These are phyloP conservation scores for Fratercula arctica DNA, from an alignment of 2,797 vertebrate genomes.

Conservation along the genomic window DNA sequence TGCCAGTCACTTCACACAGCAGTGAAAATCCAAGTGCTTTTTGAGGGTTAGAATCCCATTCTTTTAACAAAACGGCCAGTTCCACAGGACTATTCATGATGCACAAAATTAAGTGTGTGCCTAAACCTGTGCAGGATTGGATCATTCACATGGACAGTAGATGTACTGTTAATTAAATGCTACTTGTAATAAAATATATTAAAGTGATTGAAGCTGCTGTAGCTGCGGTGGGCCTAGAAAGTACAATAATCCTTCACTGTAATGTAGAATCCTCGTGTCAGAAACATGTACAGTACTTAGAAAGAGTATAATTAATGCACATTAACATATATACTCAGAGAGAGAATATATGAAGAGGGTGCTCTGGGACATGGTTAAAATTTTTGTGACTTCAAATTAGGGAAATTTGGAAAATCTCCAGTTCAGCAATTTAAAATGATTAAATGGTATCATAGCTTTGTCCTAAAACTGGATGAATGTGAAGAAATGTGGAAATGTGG, in stretches of 20 bases:
- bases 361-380: constrained; percentile 61
- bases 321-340: constrained; percentile 73
- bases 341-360: constrained; percentile 48
- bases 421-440: constrained; percentile 38
- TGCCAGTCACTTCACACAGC: neutral
- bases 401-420: constrained; percentile 42
- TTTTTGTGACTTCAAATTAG: constrained; percentile 49
- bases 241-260: constrained; percentile 72
- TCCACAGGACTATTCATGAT: neutral
- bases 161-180: constrained; percentile 74
- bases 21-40: neutral
- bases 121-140: constrained; percentile 11
- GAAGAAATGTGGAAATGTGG: neutral
- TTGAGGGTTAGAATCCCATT: neutral
- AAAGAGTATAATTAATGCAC: constrained; percentile 73
- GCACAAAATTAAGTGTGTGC: neutral
- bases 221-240: constrained; percentile 65
- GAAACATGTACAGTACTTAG: constrained; percentile 66
- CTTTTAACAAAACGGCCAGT: neutral
- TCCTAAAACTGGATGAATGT: neutral
- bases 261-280: constrained; percentile 65
- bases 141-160: constrained; percentile 37
- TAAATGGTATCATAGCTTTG: neutral
- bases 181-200: constrained; percentile 72
- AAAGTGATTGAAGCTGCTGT: constrained; percentile 65